phyloP scores from a whole-genome alignment of 2,113 vertebrate species.

The Hippocampus comes region DNA sequence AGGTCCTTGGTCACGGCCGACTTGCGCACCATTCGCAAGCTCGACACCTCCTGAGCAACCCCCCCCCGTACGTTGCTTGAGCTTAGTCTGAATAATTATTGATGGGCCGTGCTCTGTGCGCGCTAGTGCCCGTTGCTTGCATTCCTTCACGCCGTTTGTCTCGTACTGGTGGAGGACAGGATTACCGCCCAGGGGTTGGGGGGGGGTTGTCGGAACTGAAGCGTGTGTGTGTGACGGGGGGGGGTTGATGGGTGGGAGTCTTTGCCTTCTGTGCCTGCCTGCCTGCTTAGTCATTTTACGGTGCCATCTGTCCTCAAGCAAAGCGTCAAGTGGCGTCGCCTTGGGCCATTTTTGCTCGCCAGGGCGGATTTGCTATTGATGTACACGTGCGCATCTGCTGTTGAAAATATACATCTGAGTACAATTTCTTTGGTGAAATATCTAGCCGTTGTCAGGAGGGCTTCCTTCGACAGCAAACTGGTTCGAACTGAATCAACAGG shows the following conservation, averaged over 20 bases:
- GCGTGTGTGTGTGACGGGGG: not conserved
- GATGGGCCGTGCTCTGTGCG: not conserved
- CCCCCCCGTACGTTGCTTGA: not conserved
- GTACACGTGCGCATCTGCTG: conserved; percentile 55
- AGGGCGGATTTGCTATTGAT: conserved; percentile 25
- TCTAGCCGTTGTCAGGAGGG: not conserved
- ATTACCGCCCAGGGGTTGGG: not conserved
- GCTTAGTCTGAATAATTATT: not conserved
- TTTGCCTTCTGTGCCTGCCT: conserved; percentile 47
- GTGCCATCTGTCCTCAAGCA: conserved; percentile 67
- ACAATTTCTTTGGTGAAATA: conserved; percentile 1
- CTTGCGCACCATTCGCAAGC: not conserved
- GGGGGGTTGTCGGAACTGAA: conserved; percentile 7
- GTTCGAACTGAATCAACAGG: not conserved
- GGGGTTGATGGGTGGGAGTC: not conserved
- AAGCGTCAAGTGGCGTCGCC: conserved; percentile 61
- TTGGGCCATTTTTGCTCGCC: conserved; percentile 40
- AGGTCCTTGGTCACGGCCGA: not conserved
- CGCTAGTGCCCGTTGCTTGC: not conserved
- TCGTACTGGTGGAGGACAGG: not conserved
- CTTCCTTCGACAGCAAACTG: not conserved
- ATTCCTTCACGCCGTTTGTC: conserved; percentile 1
- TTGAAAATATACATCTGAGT: conserved; percentile 35
- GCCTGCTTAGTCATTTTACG: conserved; percentile 67
- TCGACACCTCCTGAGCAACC: not conserved